phyloP scores from a whole-genome alignment of 2,113 vertebrate genomes.

The Pipa parva region DNA sequence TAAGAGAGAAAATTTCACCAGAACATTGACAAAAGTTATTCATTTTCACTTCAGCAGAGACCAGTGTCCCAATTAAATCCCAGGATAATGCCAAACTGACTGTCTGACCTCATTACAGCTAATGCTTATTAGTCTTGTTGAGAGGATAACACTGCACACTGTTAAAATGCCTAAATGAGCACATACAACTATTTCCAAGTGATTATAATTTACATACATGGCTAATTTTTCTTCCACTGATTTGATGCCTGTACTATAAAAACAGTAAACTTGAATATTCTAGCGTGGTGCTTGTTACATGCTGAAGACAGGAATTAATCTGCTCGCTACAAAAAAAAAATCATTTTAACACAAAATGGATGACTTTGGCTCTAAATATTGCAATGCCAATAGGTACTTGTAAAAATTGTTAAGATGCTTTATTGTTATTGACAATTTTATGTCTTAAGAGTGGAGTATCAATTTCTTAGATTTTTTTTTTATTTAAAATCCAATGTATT shows the following conservation, averaged over 20 bases:
- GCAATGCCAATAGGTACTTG: constrained; percentile 16
- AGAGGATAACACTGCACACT: constrained; percentile 73
- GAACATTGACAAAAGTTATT: constrained; percentile 99
- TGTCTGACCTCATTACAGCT: constrained; percentile 92
- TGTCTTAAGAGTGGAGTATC: constrained; percentile 13
- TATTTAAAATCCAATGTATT: constrained; percentile 41
- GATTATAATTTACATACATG: constrained; percentile 78
- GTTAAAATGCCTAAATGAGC: constrained; percentile 82
- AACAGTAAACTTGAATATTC: constrained; percentile 55
- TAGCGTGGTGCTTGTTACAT: constrained; percentile 47
- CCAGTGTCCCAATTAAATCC: constrained; percentile 98
- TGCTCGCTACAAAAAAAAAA: constrained; percentile 37
- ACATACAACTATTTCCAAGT: constrained; percentile 68
- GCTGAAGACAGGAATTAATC: constrained; percentile 47
- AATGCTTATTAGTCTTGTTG: constrained; percentile 91
- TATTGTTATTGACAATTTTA: constrained; percentile 41
- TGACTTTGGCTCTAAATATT: background rate
- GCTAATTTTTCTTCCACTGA: constrained; percentile 70
- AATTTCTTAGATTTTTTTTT: constrained; percentile 18
- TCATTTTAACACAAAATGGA: constrained; percentile 8
- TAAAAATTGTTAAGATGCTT: constrained; percentile 38
- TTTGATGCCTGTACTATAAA: constrained; percentile 59
- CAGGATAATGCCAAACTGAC: constrained; percentile 87
- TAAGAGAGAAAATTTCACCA: constrained; percentile 90
- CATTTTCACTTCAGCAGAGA: constrained; percentile 99